Conservation (phyloP, 2,888 invertebrate species). For the Acleris holmiana region DNA sequence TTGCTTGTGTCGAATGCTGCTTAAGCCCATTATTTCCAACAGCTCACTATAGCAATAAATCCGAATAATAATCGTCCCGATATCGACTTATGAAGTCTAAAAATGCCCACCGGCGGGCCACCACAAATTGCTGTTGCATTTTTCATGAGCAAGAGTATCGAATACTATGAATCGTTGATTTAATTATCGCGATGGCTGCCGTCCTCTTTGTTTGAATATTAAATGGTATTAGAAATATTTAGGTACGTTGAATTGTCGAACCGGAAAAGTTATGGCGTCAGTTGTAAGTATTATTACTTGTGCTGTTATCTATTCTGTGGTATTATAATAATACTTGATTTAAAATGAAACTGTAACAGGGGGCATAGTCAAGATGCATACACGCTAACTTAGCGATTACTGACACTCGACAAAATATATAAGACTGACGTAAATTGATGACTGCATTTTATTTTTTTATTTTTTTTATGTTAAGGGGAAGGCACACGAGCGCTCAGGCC, state of each 20-base stretch:
- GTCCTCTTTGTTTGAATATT: slow-evolving; percentile 46
- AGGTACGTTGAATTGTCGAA: not conserved
- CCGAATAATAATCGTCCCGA: slow-evolving; percentile 5
- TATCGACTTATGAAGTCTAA: slow-evolving; percentile 18
- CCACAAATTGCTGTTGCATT: slow-evolving; percentile 79
- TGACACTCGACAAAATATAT: no score
- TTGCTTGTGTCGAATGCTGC: not conserved
- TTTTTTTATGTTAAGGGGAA: no score
- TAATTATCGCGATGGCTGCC: slow-evolving; percentile 73
- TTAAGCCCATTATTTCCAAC: not conserved
- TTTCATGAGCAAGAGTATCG: slow-evolving; percentile 75
- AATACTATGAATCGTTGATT: slow-evolving; percentile 76
- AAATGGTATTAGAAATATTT: slow-evolving; percentile 9
- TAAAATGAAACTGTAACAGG: no score
- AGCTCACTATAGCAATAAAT: slow-evolving; percentile 13
- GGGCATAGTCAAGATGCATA: no score
- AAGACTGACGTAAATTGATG: no score
- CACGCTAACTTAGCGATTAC: no score
- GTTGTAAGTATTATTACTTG: no score
- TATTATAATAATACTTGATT: no score
- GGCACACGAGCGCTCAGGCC: no score
- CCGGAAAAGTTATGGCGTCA: not conserved
- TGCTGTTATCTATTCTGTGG: no score
- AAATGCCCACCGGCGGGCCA: slow-evolving; percentile 44
- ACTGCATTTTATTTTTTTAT: no score